phyloP scores from a whole-genome alignment of 2,113 vertebrate genomes.

The Semicossyphus pulcher region DNA sequence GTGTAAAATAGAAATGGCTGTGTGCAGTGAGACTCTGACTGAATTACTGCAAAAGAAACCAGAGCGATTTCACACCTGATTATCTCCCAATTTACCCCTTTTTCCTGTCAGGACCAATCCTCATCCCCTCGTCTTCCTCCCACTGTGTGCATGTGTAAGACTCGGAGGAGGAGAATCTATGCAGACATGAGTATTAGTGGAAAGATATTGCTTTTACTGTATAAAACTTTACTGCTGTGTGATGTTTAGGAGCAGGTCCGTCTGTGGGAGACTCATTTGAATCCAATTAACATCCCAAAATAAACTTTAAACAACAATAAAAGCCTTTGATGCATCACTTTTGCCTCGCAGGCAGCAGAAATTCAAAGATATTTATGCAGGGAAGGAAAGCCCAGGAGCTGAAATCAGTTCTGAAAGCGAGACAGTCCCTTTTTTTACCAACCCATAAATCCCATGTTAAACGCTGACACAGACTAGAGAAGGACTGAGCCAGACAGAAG shows the following conservation, averaged over 20 bases:
- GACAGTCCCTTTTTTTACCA: slow-evolving; percentile 44
- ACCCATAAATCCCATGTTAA: slow-evolving; percentile 57
- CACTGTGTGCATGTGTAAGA: neutral
- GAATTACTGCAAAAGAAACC: slow-evolving; percentile 32
- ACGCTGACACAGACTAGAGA: slow-evolving; percentile 31
- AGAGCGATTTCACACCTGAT: slow-evolving; percentile 64
- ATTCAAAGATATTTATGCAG: slow-evolving; percentile 39
- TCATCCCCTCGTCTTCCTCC: slow-evolving; percentile 34
- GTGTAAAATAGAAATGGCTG: slow-evolving; percentile 33
- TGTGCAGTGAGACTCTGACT: neutral
- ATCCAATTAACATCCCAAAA: slow-evolving; percentile 37
- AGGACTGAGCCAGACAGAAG: neutral
- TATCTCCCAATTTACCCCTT: slow-evolving; percentile 40
- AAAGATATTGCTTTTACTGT: slow-evolving; percentile 15
- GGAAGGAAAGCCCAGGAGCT: slow-evolving; percentile 33
- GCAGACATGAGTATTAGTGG: neutral
- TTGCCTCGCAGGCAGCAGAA: slow-evolving; percentile 30
- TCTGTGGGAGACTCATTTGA: slow-evolving; percentile 29
- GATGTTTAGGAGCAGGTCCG: neutral
- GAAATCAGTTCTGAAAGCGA: slow-evolving; percentile 63
- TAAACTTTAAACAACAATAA: slow-evolving; percentile 20
- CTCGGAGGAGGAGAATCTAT: neutral
- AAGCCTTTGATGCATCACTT: slow-evolving; percentile 18
- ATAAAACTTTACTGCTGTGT: neutral
- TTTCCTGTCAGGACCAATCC: slow-evolving; percentile 25